phyloP scores from a whole-genome alignment of 2,797 vertebrate species.

The Vespertilio murinus region DNA sequence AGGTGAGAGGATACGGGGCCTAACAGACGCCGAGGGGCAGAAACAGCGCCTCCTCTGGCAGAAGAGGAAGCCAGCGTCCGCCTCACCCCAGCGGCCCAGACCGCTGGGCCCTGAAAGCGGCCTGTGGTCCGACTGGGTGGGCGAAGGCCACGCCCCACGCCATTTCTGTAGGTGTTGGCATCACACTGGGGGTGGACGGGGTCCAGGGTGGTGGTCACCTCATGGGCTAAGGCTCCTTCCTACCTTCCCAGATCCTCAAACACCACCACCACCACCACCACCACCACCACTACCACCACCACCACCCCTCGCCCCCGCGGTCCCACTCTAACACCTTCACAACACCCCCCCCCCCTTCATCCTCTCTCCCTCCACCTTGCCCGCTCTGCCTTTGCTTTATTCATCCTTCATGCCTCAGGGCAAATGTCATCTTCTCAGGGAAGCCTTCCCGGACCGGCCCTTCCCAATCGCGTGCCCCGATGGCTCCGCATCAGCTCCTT shows the following conservation, averaged over 20 bases:
- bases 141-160: neutral
- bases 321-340: neutral
- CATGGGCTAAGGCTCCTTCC: neutral
- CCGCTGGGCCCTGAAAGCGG: neutral
- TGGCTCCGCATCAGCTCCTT: neutral
- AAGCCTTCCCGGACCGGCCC: neutral
- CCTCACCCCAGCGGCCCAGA: neutral
- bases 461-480: neutral
- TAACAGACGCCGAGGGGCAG: neutral
- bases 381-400: neutral
- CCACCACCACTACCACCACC: neutral
- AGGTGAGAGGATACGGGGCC: neutral
- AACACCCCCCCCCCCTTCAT: neutral
- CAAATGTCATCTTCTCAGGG: neutral
- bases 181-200: neutral
- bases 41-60: neutral
- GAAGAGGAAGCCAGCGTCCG: neutral
- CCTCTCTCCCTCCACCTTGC: neutral
- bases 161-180: neutral
- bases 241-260: neutral
- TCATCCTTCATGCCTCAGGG: neutral
- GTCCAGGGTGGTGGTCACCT: neutral
- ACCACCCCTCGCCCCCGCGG: no score
- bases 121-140: neutral
- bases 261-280: no score